A percentile compares a stretch with the other conserved stretches of the same genome.
These are phyloP conservation scores for Podocnemis expansa DNA, from an alignment of 2,113 vertebrate genomes.

Conservation along the genomic window DNA sequence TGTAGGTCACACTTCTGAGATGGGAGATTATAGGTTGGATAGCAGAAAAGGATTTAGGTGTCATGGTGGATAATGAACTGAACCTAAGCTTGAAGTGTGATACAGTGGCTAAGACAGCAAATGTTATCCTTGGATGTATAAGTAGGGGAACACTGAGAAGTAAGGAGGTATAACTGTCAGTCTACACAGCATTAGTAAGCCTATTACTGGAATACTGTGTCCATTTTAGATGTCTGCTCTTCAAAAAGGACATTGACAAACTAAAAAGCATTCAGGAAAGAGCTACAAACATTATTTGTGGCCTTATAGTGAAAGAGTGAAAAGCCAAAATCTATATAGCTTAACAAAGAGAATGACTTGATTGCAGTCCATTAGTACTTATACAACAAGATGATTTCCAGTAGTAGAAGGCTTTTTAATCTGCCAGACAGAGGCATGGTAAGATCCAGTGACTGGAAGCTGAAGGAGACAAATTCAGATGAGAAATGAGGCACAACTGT, in stretches of 20 bases:
- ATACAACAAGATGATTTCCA: not conserved
- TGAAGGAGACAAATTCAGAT: not conserved
- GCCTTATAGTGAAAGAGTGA: not conserved
- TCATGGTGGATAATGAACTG: not conserved
- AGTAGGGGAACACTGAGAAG: not conserved
- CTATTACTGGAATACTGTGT: not conserved
- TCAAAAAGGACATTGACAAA: not conserved
- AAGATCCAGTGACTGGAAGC: not conserved
- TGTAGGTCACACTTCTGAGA: not conserved
- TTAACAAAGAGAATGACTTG: not conserved
- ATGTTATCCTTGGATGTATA: not conserved
- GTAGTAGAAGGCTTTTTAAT: not conserved
- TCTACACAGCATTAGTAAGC: not conserved
- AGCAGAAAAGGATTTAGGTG: not conserved
- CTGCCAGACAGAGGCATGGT: not conserved
- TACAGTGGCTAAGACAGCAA: not conserved
- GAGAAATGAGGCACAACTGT: not conserved
- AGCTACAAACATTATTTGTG: not conserved
- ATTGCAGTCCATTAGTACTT: not conserved
- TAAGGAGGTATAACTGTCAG: not conserved
- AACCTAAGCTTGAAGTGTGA: not conserved
- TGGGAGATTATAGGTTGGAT: not conserved
- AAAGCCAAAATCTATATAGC: not conserved
- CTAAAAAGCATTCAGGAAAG: not conserved
- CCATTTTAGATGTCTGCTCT: not conserved